Conservation (phyloP, 2,797 vertebrate species). For the Pangasius sanitwongsei region DNA sequence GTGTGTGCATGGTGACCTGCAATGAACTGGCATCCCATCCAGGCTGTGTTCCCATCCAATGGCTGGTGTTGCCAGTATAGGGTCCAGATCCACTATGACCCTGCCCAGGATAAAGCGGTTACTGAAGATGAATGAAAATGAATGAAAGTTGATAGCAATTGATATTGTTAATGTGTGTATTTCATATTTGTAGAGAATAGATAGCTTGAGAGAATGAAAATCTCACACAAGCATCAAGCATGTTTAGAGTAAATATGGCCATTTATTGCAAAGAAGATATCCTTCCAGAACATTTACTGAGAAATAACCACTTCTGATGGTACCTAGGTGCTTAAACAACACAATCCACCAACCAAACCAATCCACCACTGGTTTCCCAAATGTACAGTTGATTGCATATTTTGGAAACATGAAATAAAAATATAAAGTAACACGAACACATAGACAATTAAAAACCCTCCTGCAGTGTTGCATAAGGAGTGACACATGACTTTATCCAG, state of each 20-base stretch:
- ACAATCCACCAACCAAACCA: not conserved
- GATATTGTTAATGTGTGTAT: not conserved
- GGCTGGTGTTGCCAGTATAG: not conserved
- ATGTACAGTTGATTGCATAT: not conserved
- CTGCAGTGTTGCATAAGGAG: not conserved
- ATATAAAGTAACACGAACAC: not conserved
- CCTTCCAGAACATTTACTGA: not conserved
- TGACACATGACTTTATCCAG: not conserved
- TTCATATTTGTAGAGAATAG: not conserved
- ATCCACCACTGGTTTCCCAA: not conserved
- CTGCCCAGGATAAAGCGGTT: too few species aligned
- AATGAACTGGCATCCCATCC: not conserved
- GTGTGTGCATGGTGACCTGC: not conserved
- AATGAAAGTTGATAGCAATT: not conserved
- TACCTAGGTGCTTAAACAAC: not conserved
- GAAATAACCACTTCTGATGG: not conserved
- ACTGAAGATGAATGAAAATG: not conserved
- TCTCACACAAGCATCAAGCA: not conserved
- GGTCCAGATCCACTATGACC: not conserved
- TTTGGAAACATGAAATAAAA: not conserved
- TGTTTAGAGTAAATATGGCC: not conserved
- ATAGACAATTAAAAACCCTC: not conserved
- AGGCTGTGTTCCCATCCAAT: not conserved
- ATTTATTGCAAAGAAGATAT: not conserved
- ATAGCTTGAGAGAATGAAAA: not conserved